Evolutionary conservation across 2,113 vertebrate genomes (phyloP).

Genomic region (Pachycephala philippinensis): DNA sequence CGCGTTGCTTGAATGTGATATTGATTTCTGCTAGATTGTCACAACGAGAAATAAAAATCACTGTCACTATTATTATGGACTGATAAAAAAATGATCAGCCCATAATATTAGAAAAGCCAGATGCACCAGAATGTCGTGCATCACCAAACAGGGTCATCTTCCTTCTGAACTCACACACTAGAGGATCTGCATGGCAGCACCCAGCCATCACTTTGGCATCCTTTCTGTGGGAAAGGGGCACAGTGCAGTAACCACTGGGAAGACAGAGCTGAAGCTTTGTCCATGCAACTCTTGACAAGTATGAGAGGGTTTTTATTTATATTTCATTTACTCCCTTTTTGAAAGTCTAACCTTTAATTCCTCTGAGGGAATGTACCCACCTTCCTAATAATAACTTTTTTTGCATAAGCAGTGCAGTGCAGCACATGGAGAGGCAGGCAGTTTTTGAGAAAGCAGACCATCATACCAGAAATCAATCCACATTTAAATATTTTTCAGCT

Average conservation of each 20-base stretch:
- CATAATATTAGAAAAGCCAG: not conserved
- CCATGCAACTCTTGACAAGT: not conserved
- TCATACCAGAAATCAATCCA: not conserved
- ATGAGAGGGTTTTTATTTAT: accelerated
- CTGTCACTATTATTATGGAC: not conserved
- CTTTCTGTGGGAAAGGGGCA: not conserved
- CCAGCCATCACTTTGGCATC: accelerated
- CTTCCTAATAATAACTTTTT: not conserved
- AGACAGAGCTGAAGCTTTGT: not conserved
- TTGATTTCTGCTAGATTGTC: not conserved
- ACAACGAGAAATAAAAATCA: not conserved
- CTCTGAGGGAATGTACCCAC: not conserved
- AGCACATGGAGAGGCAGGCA: not conserved
- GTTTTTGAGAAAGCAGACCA: not conserved
- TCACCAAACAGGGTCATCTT: not conserved
- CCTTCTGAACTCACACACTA: not conserved
- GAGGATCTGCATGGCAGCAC: not conserved
- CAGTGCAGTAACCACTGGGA: not conserved
- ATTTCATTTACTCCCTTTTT: not conserved
- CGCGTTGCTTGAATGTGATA: not conserved
- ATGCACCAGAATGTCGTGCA: not conserved
- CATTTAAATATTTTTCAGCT: not conserved
- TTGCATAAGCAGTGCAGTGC: not conserved
- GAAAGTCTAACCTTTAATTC: not conserved
- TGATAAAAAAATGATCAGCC: not conserved